These are phyloP conservation scores for Allophyes oxyacanthae DNA, from an alignment of 2,888 invertebrate genomes.

Conservation along the genomic window DNA sequence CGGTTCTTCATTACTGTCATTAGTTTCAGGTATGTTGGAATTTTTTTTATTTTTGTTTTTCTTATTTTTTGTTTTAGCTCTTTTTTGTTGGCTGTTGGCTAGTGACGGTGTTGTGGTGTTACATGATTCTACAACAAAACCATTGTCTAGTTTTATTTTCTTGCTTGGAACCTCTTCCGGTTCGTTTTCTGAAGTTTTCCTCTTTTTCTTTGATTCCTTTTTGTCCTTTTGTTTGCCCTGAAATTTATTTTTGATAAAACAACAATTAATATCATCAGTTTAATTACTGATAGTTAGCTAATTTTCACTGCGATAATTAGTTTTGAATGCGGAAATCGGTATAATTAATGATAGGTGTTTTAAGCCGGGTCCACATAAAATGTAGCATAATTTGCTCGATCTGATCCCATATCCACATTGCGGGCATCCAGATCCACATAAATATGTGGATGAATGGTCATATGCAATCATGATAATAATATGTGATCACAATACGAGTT, in stretches of 20 bases:
- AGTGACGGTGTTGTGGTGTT: conserved; percentile 66
- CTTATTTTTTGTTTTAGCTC: conserved; percentile 44
- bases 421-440: too few relatives aligned
- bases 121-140: conserved; percentile 79
- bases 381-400: too few relatives aligned
- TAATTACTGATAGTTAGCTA: too few relatives aligned
- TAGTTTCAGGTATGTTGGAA: conserved; percentile 1
- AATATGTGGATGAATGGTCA: too few relatives aligned
- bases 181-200: conserved; percentile 47
- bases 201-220: conserved; percentile 54
- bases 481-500: too few relatives aligned
- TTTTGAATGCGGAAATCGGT: too few relatives aligned
- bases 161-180: conserved; percentile 46
- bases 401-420: too few relatives aligned
- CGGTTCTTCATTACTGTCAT: conserved; percentile 12
- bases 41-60: conserved; percentile 31
- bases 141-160: conserved; percentile 68
- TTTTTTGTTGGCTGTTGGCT: conserved; percentile 54
- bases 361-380: too few relatives aligned
- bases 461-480: too few relatives aligned
- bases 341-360: too few relatives aligned
- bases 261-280: too few relatives aligned
- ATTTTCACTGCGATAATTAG: too few relatives aligned
- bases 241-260: conserved; percentile 23
- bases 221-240: conserved; percentile 63